phyloP scores from a whole-genome alignment of 2,797 vertebrate species.

The Gadopsis marmoratus region DNA sequence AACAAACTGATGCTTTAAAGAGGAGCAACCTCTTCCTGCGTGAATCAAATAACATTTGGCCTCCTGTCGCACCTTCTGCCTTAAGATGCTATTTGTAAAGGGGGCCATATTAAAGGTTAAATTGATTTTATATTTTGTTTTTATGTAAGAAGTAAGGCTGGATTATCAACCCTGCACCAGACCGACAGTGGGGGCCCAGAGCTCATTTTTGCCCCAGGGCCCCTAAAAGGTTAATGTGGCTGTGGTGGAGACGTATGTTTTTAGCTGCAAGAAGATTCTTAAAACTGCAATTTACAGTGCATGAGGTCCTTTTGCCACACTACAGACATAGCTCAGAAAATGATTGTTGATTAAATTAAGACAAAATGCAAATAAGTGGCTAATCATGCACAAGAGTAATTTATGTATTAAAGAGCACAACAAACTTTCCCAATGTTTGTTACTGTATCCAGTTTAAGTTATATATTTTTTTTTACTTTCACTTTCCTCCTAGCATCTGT shows the following conservation, averaged over 20 bases:
- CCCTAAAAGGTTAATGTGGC: background rate
- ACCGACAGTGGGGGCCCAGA: background rate
- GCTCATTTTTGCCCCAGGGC: background rate
- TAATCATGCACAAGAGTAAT: background rate
- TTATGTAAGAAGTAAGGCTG: background rate
- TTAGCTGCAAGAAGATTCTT: background rate
- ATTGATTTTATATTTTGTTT: background rate
- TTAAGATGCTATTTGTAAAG: background rate
- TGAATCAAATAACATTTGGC: background rate
- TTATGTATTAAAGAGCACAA: background rate
- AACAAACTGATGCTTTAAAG: conserved; percentile 2
- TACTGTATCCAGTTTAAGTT: conserved; percentile 5
- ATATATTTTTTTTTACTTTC: conserved; percentile 7
- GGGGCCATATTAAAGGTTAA: background rate
- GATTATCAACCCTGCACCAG: background rate
- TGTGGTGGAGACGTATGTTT: background rate
- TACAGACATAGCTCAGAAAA: background rate
- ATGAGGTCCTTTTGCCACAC: background rate
- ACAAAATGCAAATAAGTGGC: background rate
- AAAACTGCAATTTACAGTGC: background rate
- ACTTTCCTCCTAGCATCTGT: background rate
- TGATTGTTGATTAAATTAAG: too few species aligned
- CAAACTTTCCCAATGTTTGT: background rate
- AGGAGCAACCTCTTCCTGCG: background rate
- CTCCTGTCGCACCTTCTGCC: background rate